phyloP scores from a whole-genome alignment of 2,113 vertebrate species.

The Pampusana beccarii region DNA sequence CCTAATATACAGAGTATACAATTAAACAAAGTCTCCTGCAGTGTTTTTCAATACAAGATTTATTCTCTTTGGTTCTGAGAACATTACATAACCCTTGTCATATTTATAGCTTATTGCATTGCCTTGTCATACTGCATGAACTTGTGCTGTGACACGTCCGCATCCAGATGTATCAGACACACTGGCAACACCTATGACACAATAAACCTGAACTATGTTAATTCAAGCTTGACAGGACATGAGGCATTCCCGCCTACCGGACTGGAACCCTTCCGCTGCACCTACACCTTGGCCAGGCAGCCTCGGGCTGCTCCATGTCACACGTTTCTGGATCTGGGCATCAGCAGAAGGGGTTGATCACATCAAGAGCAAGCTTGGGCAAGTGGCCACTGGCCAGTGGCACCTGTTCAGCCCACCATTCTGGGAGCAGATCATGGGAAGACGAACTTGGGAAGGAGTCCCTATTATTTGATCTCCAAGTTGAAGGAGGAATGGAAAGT shows the following conservation, averaged over 20 bases:
- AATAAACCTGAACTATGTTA: constrained; percentile 36
- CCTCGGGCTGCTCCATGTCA: not conserved
- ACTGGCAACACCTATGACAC: constrained; percentile 54
- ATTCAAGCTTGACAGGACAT: constrained; percentile 31
- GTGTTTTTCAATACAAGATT: not conserved
- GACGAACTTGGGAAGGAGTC: not conserved
- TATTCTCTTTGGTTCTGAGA: constrained; percentile 2
- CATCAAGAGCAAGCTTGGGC: not conserved
- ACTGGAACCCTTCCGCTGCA: not conserved
- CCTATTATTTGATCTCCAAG: not conserved
- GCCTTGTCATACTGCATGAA: not conserved
- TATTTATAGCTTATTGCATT: constrained; percentile 2
- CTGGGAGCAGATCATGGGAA: not conserved
- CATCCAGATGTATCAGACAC: constrained; percentile 53
- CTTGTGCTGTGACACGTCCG: constrained; percentile 59
- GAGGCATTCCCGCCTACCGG: not conserved
- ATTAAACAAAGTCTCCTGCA: not conserved
- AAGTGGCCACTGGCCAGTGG: not conserved
- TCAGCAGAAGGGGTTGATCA: not conserved
- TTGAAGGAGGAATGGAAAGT: not conserved
- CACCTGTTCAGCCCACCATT: not conserved
- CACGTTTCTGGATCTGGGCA: rapidly evolving
- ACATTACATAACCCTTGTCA: constrained; percentile 36
- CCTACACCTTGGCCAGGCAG: rapidly evolving
- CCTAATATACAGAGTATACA: not conserved